Base-by-base conservation (phyloP, 2,797 vertebrate genomes). In the Nasua narica region DNA sequence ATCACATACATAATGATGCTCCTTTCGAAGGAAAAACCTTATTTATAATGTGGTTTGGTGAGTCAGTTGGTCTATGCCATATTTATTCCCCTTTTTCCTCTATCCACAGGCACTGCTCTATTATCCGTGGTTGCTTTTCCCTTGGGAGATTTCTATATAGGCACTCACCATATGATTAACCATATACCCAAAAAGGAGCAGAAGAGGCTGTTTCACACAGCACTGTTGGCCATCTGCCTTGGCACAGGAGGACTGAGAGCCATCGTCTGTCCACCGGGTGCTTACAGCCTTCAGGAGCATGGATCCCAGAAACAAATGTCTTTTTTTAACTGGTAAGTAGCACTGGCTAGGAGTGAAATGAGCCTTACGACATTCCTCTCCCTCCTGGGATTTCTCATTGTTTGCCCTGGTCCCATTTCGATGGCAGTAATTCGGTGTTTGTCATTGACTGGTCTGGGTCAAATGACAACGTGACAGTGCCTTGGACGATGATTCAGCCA, bases 311-410 rank as follows among this genome's bases (percentile, higher is more conserved):
- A 99, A 96, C 98, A 99, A 62, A 97, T 99, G 85, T 99, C 99
- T 8, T 99, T 99, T 98, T 99, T 99, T 97, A 99, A 99, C 98
- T 99, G 99, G 99, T 99, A 95, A 93, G 99, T 98, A 83, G 46
- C 65, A 21, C 14, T 23, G 5, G 50, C 27, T 48, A 32, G 40
- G 21, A 54, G 23, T 46, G 9, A 83, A 62, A 23, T 46, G 21
- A 35, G 12, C 35, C 35, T 67, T 60, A 27, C 11, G n/a, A 27
- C 16, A 27, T 23, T 54, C 16, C 25, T 90, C n/a, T 84, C 14
- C 11, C 19, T 46, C 87, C 48, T 7, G 23, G 21, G 7, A 35
- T 93, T 74, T 93, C 69, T 69, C 50, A 16, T 40, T 76, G 76
- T 90, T 96, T 84, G 56, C 3, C 78, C 54, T 52, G 50, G n/a